Evolutionary conservation across 2,888 invertebrate species (phyloP), one percentile per base, ranked within the genome.

Genomic region (Eupithecia tripunctaria): DNA sequence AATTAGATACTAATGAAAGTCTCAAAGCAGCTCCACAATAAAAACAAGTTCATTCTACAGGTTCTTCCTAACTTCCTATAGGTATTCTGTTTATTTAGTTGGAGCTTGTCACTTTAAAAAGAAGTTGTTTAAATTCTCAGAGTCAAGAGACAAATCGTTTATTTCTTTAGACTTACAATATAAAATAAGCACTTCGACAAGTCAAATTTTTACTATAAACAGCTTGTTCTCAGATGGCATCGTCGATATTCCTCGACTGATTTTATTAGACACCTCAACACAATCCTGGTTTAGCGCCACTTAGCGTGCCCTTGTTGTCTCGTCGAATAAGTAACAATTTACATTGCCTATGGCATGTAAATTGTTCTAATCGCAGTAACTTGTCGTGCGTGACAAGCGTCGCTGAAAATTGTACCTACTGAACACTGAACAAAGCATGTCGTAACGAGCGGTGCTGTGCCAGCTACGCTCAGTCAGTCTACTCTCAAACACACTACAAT

Each of bases 391-490:
- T 90, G 89, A 88, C 89, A 85, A 78, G 76, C 75, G 76, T 81
- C 65, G 71, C 85, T 84, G 84, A 85, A 87, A 89, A 87, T 38
- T 86, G 86, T 85, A 84, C n/a, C n/a, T n/a, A n/a, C 84, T 63
- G n/a, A 32, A 62, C 29, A 91, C 89, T 90, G 78, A 80, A 80
- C 78, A 91, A 89, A 88, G 88, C 87, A 85, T 86, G 84, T 83
- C 84, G 82, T 85, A 85, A 84, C 86, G 82, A n/a, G n/a, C 83
- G 84, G 82, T 78, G 76, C 81, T 80, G 88, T 88, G 91, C 90
- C 92, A 90, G 86, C 86, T 82, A 83, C 84, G 84, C 84, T 89
- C 91, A 91, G 90, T 89, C 91, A 91, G 90, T 91, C 84, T 81
- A 78, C 85, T 76, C 79, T 85, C 84, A 86, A 89, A 87, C 91